Evolutionary conservation across 2,888 invertebrate species (phyloP), one percentile per base, ranked within the genome.

Genomic region (Chrysolina oricalcia): DNA sequence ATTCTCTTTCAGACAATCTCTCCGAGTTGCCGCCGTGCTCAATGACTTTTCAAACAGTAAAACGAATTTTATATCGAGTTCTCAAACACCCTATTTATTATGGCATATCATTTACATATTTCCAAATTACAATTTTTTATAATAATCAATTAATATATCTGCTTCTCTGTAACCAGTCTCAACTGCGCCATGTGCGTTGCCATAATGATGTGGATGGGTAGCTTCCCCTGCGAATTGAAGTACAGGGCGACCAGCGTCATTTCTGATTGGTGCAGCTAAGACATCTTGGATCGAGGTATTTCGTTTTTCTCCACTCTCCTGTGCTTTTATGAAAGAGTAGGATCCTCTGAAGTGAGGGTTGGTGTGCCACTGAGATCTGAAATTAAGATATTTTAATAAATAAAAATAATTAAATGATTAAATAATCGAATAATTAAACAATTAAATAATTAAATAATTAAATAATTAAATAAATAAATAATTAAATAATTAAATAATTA

Each of bases 151-250:
- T 13, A 90, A 75, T 21, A 88, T 83, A 63, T 88, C 84, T 19
- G 90, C 90, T 84, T 90, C 90, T 67, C 90, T 84, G 81, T 86
- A 85, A 2, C 91, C 90, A 74, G 87, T 84, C 80, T 89, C 90
- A 65, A 89, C 84, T 2, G 90, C 90, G 23, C 90, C 90, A 80
- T 90, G 90, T 1, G 90, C 89, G 9, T 90, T 90, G 8, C 89
- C 89, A 81, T 84, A 90, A 76, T 85, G 88, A 77, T 85, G 43
- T 9, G 81, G 77, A 82, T 88, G 65, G 8, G 65, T 65, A 13
- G 21, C 65, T 21, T 65, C 65, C 17, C 65, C 65, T 23, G 65
- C 65, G 19, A 92, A 92, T 17, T 91, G 82, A 0, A 92, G 86
- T 0, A 89, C 84, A 19, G 90, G 90, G 78, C 87, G 86, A 0